Base-by-base conservation (phyloP, 2,113 vertebrate genomes). In the Chlamydotis undulata region DNA sequence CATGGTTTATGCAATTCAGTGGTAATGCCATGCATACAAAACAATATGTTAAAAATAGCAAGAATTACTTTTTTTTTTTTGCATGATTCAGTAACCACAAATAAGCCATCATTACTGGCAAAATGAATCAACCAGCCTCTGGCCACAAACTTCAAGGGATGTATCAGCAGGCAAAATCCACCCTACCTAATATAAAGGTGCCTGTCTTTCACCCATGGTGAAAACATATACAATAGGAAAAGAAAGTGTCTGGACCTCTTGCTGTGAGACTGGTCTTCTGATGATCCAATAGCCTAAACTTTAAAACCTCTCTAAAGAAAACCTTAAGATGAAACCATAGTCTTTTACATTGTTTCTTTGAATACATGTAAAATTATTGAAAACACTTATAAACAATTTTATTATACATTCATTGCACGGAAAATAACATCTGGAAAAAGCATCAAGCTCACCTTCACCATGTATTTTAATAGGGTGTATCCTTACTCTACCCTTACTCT, bases 51-150 rank as follows among this genome's bases (percentile, higher is more conserved):
- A 94, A 97, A 97, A 96, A 96, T 85, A 96, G 85, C 19, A 85
- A 82, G 31, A 84, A 88, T 90, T 79, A 29, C 8, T 70, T 68
- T 50, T 71, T 74, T 84, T 78, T 52, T 52, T 52, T 14, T 50
- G 4, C 33, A 64, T 91, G 59, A 93, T 93, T 94, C 28, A 11
- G 67, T 97, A 95, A 94, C 79, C 87, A 92, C 53, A 96, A 93
- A 96, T 92, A 96, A 94, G 35, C 59, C 49, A 75, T 94, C 64
- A 83, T 93, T 94, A 82, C 76, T 65, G 65, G 67, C 45, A 92
- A 97, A 95, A 89, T 92, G 29, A 95, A 89, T 92, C 67, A 97
- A 91, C 24, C 75, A 97, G 80, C 85, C 74, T 85, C 69, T 94
- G 74, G 84, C 87, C 74, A 87, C 37, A 81, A 57, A 94, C 17